phyloP scores from a whole-genome alignment of 2,888 invertebrate genomes.

The Andrena marginata region DNA sequence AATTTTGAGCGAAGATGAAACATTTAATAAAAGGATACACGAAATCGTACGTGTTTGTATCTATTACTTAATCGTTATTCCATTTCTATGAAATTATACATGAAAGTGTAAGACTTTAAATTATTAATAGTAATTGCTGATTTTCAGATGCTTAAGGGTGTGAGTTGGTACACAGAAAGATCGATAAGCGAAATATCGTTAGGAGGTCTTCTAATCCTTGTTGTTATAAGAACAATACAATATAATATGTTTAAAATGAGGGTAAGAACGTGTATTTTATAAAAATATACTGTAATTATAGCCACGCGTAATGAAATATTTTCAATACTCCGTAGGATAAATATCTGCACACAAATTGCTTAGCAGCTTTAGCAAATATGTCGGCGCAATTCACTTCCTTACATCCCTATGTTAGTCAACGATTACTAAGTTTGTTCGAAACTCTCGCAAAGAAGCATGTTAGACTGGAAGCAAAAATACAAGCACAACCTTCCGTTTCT shows the following conservation, averaged over 20 bases:
- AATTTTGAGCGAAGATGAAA: conserved; percentile 98
- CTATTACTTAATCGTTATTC: not conserved
- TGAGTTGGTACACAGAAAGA: conserved; percentile 97
- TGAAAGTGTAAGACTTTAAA: conserved; percentile 91
- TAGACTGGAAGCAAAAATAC: conserved; percentile 86
- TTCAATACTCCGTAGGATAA: conserved; percentile 89
- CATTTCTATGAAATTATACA: conserved; percentile 95
- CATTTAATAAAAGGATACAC: conserved; percentile 97
- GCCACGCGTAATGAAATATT: conserved; percentile 19
- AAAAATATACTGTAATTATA: not conserved
- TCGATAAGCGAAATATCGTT: conserved; percentile 96
- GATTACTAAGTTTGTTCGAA: conserved; percentile 96
- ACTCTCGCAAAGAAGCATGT: conserved; percentile 95
- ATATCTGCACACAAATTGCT: conserved; percentile 98
- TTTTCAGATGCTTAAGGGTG: conserved; percentile 92
- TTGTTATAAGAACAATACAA: conserved; percentile 98
- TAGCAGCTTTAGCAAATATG: conserved; percentile 99
- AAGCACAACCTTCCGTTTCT: conserved; percentile 66
- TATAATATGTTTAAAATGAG: conserved; percentile 98
- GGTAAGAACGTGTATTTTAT: conserved; percentile 83
- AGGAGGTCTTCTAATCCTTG: conserved; percentile 96
- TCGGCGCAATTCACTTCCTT: conserved; percentile 96
- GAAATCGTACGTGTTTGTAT: conserved; percentile 91
- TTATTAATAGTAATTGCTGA: conserved; percentile 1
- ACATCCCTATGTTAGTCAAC: conserved; percentile 98